These are phyloP conservation scores for Trachelipus rathkii DNA, from an alignment of 1,140 invertebrate genomes.

Conservation along the genomic window DNA sequence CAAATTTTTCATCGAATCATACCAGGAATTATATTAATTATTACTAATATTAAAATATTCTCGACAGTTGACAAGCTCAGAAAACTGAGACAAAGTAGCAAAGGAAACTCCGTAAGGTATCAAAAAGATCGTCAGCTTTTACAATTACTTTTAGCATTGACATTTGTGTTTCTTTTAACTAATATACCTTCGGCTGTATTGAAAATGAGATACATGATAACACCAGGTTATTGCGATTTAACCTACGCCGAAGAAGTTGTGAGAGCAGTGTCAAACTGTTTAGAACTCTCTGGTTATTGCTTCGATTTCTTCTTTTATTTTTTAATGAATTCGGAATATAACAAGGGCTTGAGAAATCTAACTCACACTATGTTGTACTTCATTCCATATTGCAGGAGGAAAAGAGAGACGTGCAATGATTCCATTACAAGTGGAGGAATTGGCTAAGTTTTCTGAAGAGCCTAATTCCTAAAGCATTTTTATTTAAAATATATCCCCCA, in stretches of 20 bases:
- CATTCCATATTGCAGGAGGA: neutral
- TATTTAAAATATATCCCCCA: too few species aligned
- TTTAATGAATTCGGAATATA: slow-evolving; percentile 37
- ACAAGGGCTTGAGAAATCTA: slow-evolving; percentile 3
- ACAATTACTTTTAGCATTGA: slow-evolving; percentile 31
- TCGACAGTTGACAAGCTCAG: neutral
- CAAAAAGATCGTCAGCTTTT: slow-evolving; percentile 26
- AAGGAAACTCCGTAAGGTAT: slow-evolving; percentile 3
- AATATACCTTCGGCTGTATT: slow-evolving; percentile 29
- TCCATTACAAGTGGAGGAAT: too few species aligned
- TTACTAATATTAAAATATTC: slow-evolving; percentile 27
- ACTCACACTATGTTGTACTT: neutral
- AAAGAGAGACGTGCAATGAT: too few species aligned
- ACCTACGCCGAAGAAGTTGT: slow-evolving; percentile 21
- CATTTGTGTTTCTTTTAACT: slow-evolving; percentile 34
- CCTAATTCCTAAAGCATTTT: too few species aligned
- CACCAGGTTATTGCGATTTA: slow-evolving; percentile 20
- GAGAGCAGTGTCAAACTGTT: slow-evolving; percentile 25
- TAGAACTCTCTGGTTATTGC: slow-evolving; percentile 33
- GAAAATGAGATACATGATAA: slow-evolving; percentile 22
- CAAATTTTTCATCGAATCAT: slow-evolving; percentile 32
- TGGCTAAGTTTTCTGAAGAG: too few species aligned
- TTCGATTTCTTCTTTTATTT: slow-evolving; percentile 40
- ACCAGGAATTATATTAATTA: slow-evolving; percentile 22
- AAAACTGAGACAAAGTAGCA: neutral